phyloP scores from a whole-genome alignment of 1,140 invertebrate species.

The Drosophila sulfurigaster region DNA sequence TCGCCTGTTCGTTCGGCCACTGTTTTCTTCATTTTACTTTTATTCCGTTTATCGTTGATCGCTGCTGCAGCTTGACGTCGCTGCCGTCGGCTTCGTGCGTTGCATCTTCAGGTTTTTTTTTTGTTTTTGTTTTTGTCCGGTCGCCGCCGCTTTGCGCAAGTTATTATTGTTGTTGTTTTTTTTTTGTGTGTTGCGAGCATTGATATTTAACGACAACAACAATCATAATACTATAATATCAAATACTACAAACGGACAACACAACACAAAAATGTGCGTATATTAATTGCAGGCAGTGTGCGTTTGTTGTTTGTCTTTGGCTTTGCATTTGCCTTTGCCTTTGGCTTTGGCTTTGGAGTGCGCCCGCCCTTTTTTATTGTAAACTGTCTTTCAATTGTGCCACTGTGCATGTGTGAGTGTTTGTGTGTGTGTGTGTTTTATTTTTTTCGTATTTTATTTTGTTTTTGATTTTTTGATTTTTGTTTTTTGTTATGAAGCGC shows the following conservation, averaged over 20 bases:
- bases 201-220: slow-evolving; percentile 16
- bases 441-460: slow-evolving; percentile 5
- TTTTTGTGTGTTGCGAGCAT: slow-evolving; percentile 7
- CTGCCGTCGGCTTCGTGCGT: slow-evolving; percentile 31
- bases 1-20: slow-evolving; percentile 19
- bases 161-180: slow-evolving; percentile 22
- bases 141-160: slow-evolving; percentile 58
- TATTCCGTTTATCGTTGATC: slow-evolving; percentile 1
- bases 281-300: slow-evolving; percentile 35
- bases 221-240: slow-evolving; percentile 21
- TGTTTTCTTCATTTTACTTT: slow-evolving; percentile 1
- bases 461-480: slow-evolving; percentile 28
- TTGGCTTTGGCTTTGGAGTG: slow-evolving; percentile 2
- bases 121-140: slow-evolving; percentile 39
- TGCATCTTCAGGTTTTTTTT: slow-evolving; percentile 29
- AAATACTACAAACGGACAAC: slow-evolving; percentile 10
- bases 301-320: slow-evolving; percentile 24
- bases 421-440: slow-evolving; percentile 13
- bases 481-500: slow-evolving; percentile 60
- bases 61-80: slow-evolving; percentile 17
- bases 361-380: slow-evolving; percentile 41
- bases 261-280: slow-evolving; percentile 60
- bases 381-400: slow-evolving; percentile 23
- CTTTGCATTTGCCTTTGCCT: slow-evolving; percentile 22
- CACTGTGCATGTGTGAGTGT: slow-evolving; percentile 7